Evolutionary conservation across 2,888 invertebrate genomes (phyloP).

Genomic region (Gnatocerus cornutus): DNA sequence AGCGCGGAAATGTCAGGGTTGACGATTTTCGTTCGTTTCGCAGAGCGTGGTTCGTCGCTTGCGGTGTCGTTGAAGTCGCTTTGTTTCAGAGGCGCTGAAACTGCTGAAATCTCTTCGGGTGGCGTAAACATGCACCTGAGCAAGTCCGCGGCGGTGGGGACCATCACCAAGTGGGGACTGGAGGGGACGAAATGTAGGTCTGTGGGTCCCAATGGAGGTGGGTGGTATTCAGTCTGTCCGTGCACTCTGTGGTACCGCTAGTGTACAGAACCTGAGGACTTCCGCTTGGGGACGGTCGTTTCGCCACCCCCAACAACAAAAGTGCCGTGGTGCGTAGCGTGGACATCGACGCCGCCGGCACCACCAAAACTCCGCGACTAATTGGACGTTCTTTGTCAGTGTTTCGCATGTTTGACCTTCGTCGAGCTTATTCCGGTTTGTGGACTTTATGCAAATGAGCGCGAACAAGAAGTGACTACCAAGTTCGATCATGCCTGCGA

Average conservation of each 20-base stretch:
- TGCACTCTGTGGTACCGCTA: slow-evolving; percentile 65
- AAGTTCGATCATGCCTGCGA: slow-evolving; percentile 51
- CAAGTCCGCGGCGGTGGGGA: slow-evolving; percentile 60
- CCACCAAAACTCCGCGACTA: slow-evolving; percentile 32
- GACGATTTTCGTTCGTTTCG: background rate
- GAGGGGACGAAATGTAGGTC: slow-evolving; percentile 68
- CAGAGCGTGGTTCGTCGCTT: slow-evolving; percentile 28
- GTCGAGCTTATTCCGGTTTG: slow-evolving; percentile 56
- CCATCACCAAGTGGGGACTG: slow-evolving; percentile 57
- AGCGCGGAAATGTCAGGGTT: background rate
- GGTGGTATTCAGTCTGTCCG: slow-evolving; percentile 69
- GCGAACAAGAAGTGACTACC: slow-evolving; percentile 53
- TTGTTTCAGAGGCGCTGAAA: slow-evolving; percentile 2
- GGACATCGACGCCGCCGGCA: background rate
- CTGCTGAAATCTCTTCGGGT: slow-evolving; percentile 51
- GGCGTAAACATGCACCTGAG: slow-evolving; percentile 53
- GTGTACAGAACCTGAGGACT: slow-evolving; percentile 64
- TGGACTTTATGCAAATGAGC: slow-evolving; percentile 54
- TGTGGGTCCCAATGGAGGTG: slow-evolving; percentile 68
- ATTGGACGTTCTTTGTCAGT: slow-evolving; percentile 54
- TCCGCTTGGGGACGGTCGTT: slow-evolving; percentile 64
- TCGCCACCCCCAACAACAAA: slow-evolving; percentile 45
- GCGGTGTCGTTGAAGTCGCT: slow-evolving; percentile 33
- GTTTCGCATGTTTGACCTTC: slow-evolving; percentile 56
- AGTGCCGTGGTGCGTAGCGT: background rate